Base-by-base conservation (phyloP, 2,888 invertebrate species). In the Volucella inflata region DNA sequence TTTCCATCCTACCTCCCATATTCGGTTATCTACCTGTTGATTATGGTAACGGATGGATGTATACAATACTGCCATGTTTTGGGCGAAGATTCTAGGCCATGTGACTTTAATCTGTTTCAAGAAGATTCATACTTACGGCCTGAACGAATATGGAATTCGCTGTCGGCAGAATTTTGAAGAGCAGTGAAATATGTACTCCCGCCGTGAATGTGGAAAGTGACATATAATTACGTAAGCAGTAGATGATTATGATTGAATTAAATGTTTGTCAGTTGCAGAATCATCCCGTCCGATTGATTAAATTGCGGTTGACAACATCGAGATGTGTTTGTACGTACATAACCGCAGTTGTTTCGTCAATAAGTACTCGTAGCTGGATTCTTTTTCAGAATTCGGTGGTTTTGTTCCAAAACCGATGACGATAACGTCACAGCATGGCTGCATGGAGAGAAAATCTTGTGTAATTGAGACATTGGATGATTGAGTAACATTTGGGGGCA, bases 201-300 rank as follows among this genome's bases (percentile, higher is more conserved):
- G 53, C 30, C 30, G 68, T 55, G 62, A 71, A 30, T 30, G 30
- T 30, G 30, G 30, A 30, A 21, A 42, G 57, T 30, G 67, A 51
- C 76, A 71, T 76, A 79, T 72, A 76, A 76, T 75, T 84, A 75
- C 75, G 70, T 75, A 79, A 84, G 71, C 71, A 38, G 75, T 48
- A 60, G 53, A 60, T 46, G 53, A 77, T 79, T 71, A 64, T 59
- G 59, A 60, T 76, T 48, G 84, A 65, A 70, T 84, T 75, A 71
- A 67, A 76, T 67, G 55, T 76, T 53, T 71, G 79, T 71, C 84
- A 80, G 57, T 65, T 70, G 60, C 80, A 84, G 60, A 57, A 62
- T 46, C 44, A 64, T 30, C 30, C 6, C 30, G 30, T 30, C 30
- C 65, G 60, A 67, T 67, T 77, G 67, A 38, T 62, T 55, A 64